A percentile compares a stretch with the other conserved stretches of the same genome.
phyloP scores from a whole-genome alignment of 2,888 invertebrate genomes.

The Meteorus cinctellus region DNA sequence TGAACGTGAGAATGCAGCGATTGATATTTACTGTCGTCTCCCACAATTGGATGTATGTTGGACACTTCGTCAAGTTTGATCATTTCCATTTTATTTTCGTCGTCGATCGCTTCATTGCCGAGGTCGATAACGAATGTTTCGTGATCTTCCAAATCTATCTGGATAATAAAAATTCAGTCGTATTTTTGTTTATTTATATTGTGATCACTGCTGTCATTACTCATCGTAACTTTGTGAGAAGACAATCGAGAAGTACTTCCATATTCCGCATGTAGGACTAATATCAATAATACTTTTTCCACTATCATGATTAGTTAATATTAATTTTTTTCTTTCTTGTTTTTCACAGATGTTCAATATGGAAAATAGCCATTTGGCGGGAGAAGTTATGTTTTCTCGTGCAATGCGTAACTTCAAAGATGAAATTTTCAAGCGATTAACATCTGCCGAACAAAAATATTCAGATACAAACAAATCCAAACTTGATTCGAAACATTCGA shows the following conservation, averaged over 20 bases:
- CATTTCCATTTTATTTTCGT: constrained; percentile 72
- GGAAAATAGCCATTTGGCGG: constrained; percentile 78
- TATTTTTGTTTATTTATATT: constrained; percentile 26
- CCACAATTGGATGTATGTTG: constrained; percentile 50
- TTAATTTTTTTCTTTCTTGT: constrained; percentile 21
- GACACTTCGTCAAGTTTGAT: constrained; percentile 64
- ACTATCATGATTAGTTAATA: constrained; percentile 20
- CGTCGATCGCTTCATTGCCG: constrained; percentile 64
- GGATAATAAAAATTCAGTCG: constrained; percentile 5
- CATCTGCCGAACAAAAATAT: constrained; percentile 44
- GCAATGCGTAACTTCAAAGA: constrained; percentile 76
- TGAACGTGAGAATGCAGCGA: constrained; percentile 68
- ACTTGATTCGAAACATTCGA: constrained; percentile 59
- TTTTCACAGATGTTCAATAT: constrained; percentile 80
- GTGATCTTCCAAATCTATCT: constrained; percentile 59
- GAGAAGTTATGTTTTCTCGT: constrained; percentile 82
- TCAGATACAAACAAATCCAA: constrained; percentile 68
- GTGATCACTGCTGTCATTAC: constrained; percentile 1
- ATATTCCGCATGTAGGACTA: constrained; percentile 40
- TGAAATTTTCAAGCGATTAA: constrained; percentile 75
- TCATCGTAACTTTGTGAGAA: constrained; percentile 54
- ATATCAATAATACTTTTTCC: constrained; percentile 42
- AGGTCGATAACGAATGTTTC: constrained; percentile 62
- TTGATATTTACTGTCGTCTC: constrained; percentile 64
- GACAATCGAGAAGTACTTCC: constrained; percentile 50